phyloP scores from a whole-genome alignment of 1,140 invertebrate genomes.

The Camponotus vicinus region DNA sequence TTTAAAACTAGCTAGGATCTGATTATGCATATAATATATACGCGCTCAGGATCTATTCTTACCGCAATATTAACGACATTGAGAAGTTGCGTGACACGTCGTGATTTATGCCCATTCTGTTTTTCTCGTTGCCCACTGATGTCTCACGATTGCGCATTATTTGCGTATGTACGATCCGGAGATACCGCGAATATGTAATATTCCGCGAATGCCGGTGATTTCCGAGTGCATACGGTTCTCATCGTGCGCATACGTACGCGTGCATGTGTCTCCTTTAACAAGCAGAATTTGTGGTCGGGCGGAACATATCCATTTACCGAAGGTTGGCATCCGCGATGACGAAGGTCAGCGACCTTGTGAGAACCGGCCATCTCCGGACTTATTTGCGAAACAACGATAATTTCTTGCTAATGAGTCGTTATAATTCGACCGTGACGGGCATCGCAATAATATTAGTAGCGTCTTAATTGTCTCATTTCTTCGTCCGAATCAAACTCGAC shows the following conservation, averaged over 20 bases:
- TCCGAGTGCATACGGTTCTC: constrained; percentile 45
- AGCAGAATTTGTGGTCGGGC: constrained; percentile 35
- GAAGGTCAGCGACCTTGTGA: constrained; percentile 24
- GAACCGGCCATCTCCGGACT: constrained; percentile 2
- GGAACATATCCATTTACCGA: not conserved
- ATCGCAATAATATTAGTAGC: not conserved
- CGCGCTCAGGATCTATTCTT: not conserved
- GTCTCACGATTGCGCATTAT: constrained; percentile 54
- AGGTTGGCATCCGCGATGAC: constrained; percentile 27
- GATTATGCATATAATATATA: constrained; percentile 9
- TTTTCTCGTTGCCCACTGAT: constrained; percentile 42
- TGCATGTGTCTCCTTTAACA: constrained; percentile 4
- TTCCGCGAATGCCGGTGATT: constrained; percentile 1
- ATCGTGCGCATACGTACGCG: not conserved
- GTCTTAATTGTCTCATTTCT: constrained; percentile 37
- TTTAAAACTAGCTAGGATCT: constrained; percentile 27
- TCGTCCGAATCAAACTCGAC: not conserved
- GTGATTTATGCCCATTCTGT: constrained; percentile 55
- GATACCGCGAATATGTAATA: constrained; percentile 13
- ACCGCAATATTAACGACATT: constrained; percentile 32
- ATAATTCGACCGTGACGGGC: not conserved
- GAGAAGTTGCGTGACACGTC: not conserved
- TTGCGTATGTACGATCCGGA: constrained; percentile 29
- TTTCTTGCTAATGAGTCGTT: not conserved
- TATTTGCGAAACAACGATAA: constrained; percentile 17